Conservation (phyloP, 2,113 vertebrate species). For the Mustelus asterias region DNA sequence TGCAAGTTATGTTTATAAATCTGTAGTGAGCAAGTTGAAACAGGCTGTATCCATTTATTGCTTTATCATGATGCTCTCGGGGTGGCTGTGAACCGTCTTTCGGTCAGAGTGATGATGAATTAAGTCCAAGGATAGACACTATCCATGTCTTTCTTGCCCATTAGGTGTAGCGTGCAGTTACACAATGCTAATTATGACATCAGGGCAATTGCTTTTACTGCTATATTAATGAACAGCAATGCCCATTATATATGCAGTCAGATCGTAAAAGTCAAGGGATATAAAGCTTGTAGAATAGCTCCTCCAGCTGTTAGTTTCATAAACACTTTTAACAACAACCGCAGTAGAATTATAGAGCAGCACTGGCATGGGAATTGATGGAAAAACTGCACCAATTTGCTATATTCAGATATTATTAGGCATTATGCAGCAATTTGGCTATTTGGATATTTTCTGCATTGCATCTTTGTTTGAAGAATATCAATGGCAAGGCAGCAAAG, state of each 20-base stretch:
- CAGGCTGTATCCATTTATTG: not conserved
- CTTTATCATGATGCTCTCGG: not conserved
- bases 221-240: not conserved
- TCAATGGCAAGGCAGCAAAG: not conserved
- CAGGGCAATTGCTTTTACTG: not conserved
- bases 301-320: conserved; percentile 11
- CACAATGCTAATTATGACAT: not conserved
- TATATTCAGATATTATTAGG: not conserved
- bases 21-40: not conserved
- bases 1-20: too few relatives aligned
- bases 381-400: not conserved
- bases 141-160: not conserved
- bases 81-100: not conserved
- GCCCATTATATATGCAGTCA: not conserved
- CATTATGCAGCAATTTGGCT: not conserved
- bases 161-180: not conserved
- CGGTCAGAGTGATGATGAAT: not conserved
- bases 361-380: not conserved
- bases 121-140: not conserved
- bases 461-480: not conserved
- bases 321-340: not conserved
- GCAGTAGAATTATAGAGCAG: not conserved
- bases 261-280: not conserved
- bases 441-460: not conserved
- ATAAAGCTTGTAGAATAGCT: conserved; percentile 11